Conservation (phyloP, 2,113 vertebrate species). For the Phaethornis superciliosus region DNA sequence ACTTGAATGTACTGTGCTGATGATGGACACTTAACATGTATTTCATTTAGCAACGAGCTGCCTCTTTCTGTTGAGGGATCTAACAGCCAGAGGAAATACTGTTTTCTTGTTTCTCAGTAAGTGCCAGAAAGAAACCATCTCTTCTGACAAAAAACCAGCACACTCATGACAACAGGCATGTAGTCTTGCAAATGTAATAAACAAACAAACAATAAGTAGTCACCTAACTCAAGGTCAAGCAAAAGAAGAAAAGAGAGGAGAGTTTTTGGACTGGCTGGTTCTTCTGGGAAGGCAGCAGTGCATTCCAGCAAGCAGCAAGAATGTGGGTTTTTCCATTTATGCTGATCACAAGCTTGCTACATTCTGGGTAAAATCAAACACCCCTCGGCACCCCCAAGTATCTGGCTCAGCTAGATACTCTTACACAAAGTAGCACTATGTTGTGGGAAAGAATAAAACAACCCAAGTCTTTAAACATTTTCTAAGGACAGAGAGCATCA, state of each 20-base stretch:
- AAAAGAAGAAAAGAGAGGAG: neutral
- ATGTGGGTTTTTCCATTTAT: slow-evolving; percentile 52
- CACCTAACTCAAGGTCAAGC: neutral
- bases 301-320: slow-evolving; percentile 54
- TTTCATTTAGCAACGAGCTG: neutral
- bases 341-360: neutral
- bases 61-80: neutral
- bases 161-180: rapidly evolving
- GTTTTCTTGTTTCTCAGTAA: neutral
- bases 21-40: neutral
- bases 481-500: neutral
- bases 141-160: neutral
- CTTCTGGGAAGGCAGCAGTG: slow-evolving; percentile 44
- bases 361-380: neutral
- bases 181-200: neutral
- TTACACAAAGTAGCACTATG: neutral
- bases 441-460: neutral
- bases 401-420: neutral
- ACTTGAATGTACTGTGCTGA: neutral
- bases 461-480: neutral
- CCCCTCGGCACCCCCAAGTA: neutral
- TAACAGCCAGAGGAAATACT: neutral
- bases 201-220: neutral
- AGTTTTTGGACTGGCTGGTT: neutral
- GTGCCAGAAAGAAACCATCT: neutral